Percentiles rank a stretch among this genome's conserved stretches.
phyloP scores from a whole-genome alignment of 2,113 vertebrate genomes.

The Chlamydotis undulata region DNA sequence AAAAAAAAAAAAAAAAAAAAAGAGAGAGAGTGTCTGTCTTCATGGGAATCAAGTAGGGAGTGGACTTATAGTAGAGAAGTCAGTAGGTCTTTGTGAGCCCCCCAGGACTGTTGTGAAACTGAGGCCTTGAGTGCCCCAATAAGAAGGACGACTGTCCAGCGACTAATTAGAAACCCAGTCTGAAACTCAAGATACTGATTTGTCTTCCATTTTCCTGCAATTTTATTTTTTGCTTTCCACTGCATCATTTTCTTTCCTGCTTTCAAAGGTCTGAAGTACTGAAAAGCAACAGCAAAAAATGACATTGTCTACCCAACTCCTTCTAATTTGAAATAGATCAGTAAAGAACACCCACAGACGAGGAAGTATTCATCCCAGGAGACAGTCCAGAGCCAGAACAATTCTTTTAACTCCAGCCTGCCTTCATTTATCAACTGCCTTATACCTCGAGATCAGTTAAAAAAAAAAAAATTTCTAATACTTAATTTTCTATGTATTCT shows the following conservation, averaged over 20 bases:
- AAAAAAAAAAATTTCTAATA: background rate
- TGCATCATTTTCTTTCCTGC: background rate
- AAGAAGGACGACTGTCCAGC: background rate
- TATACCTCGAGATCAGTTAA: background rate
- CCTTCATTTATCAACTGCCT: background rate
- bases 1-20: background rate
- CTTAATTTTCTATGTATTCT: background rate
- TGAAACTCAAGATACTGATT: background rate
- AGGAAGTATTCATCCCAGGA: background rate
- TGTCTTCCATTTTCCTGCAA: background rate
- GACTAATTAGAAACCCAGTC: background rate
- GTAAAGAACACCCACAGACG: background rate
- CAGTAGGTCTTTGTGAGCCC: background rate
- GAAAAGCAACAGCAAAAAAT: background rate
- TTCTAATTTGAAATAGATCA: background rate
- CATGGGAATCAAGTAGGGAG: background rate
- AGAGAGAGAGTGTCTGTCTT: background rate
- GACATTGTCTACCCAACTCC: background rate
- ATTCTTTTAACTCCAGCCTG: background rate
- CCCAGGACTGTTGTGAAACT: background rate
- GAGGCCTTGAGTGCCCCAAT: background rate
- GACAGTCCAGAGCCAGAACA: background rate
- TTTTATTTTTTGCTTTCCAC: background rate
- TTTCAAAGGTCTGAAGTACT: background rate
- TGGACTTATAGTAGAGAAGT: background rate